phyloP scores from a whole-genome alignment of 53 echinoderm and acorn worm genomes.

The Mesocentrotus franciscanus region DNA sequence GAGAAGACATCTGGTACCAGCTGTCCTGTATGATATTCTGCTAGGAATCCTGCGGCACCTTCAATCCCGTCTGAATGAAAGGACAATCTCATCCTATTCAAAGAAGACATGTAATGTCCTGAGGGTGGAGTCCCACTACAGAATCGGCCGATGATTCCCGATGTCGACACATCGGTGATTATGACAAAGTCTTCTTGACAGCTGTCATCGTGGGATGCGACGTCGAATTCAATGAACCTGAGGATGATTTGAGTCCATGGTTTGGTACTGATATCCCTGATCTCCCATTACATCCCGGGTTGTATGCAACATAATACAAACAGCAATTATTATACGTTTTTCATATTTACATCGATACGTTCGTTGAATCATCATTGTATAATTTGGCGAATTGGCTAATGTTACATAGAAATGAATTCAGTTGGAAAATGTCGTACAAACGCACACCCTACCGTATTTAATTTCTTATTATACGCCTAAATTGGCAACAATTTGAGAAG shows the following conservation, averaged over 20 bases:
- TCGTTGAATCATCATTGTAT: not conserved
- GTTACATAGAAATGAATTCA: too few relatives aligned
- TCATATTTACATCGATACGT: not conserved
- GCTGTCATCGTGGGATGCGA: slow-evolving; percentile 9
- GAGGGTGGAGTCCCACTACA: slow-evolving; percentile 26
- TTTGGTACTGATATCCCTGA: slow-evolving; percentile 36
- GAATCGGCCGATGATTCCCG: slow-evolving; percentile 29
- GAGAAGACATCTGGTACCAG: slow-evolving; percentile 4
- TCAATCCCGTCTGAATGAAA: slow-evolving; percentile 35
- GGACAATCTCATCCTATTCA: not conserved
- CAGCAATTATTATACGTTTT: not conserved
- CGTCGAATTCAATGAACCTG: slow-evolving; percentile 25
- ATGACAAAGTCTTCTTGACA: slow-evolving; percentile 35
- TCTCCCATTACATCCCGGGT: not conserved
- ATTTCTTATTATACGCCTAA: too few relatives aligned
- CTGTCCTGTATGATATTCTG: not conserved
- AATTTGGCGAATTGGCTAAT: not conserved
- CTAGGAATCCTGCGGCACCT: not conserved
- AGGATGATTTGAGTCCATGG: slow-evolving; percentile 52
- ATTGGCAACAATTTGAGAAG: too few relatives aligned
- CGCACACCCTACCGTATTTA: too few relatives aligned
- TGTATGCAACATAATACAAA: not conserved
- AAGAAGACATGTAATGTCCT: not conserved
- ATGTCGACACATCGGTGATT: not conserved
- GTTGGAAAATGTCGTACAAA: too few relatives aligned